These are phyloP conservation scores for Phylloscopus collybita DNA, from an alignment of 2,797 vertebrate species.

Conservation along the genomic window DNA sequence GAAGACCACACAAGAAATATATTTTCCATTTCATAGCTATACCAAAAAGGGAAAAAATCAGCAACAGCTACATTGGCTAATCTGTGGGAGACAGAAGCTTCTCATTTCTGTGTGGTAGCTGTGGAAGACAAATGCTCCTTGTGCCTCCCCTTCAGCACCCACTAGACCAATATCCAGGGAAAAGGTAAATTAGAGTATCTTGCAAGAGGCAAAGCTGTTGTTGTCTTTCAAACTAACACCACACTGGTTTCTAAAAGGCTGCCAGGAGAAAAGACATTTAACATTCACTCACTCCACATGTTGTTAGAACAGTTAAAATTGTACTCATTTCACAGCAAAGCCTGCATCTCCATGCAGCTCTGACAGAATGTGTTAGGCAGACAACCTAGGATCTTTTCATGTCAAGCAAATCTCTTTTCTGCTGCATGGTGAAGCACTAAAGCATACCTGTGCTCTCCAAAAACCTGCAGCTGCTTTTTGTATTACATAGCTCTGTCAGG, in stretches of 20 bases:
- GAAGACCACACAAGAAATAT: not conserved
- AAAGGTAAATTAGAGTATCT: not conserved
- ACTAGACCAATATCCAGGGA: not conserved
- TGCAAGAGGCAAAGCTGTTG: not conserved
- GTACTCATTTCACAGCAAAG: not conserved
- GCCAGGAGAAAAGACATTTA: not conserved
- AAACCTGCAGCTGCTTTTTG: not conserved
- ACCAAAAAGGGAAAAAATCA: not conserved
- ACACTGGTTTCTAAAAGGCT: not conserved
- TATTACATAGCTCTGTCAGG: not conserved
- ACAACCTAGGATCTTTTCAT: not conserved
- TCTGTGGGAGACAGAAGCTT: not conserved
- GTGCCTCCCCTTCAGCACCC: not conserved
- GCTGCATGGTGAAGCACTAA: not conserved
- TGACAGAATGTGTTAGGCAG: not conserved
- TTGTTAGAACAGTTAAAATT: not conserved
- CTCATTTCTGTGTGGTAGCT: not conserved
- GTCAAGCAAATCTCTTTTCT: not conserved
- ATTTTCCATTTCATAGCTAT: not conserved
- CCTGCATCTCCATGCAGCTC: not conserved
- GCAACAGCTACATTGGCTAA: not conserved
- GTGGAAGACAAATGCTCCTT: not conserved
- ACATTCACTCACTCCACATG: not conserved
- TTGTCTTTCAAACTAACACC: not conserved
- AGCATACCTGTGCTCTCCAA: not conserved